Evolutionary conservation across 2,888 invertebrate species (phyloP).

Genomic region (Piscicola geometra): DNA sequence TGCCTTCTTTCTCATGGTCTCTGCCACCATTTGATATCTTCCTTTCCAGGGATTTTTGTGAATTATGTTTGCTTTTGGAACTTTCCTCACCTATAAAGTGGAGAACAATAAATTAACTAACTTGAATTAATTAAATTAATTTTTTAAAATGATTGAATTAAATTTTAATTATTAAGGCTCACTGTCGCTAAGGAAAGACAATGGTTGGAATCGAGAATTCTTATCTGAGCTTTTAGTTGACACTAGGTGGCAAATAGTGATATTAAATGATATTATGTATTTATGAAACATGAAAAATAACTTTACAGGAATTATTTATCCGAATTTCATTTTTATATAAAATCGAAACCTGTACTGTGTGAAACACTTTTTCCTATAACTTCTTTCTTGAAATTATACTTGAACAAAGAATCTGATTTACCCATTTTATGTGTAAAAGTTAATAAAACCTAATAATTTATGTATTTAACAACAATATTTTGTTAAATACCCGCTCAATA

Average conservation of each 20-base stretch:
- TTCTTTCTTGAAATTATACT: slow-evolving; percentile 11
- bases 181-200: slow-evolving; percentile 9
- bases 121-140: no score
- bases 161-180: no score
- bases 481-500: not conserved
- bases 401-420: not conserved
- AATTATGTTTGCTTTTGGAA: not conserved
- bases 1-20: not conserved
- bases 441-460: not conserved
- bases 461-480: no score
- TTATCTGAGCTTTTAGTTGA: not conserved
- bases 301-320: not conserved
- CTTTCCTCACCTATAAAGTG: slow-evolving; percentile 6
- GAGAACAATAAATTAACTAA: no score
- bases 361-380: not conserved
- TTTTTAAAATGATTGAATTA: no score
- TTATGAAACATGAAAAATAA: not conserved
- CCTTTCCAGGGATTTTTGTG: no score
- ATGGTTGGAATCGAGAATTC: not conserved
- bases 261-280: not conserved
- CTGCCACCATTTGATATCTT: no score
- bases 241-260: not conserved
- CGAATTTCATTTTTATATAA: not conserved
- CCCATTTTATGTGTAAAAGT: not conserved
- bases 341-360: not conserved